Evolutionary conservation across 2,113 vertebrate genomes (phyloP), one percentile per base, ranked within the genome.

Genomic region (Mirounga angustirostris): DNA sequence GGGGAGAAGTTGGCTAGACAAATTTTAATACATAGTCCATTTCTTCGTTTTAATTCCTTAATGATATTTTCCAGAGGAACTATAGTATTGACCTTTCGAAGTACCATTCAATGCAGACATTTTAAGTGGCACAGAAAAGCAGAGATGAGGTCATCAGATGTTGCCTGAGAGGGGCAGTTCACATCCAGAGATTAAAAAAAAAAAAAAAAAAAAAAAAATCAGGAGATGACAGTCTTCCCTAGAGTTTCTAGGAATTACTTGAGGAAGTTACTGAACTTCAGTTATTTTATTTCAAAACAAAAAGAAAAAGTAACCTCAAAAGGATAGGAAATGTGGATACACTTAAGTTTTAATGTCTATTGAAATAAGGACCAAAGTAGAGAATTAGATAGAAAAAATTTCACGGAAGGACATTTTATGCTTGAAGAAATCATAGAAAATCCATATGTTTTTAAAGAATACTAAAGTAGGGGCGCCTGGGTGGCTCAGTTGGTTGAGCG

Each of bases 31-130:
- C 43, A 76, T 46, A 76, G 69, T 89, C 8, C 2, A 26, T 58
- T 95, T 94, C 40, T 89, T 59, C 30, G 50, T 95, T 87, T 96
- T 5, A 90, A 40, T 65, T 82, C 8, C 4, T 33, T 78, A 94
- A 63, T 30, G 26, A 50, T 24, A 22, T 40, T 58, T 24, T 88
- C 54, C 81, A 26, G 0, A 93, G 19, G 2, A 58, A 74, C 5
- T 43, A 15, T 2, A 10, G 2, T 80, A n/a, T 40, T 79, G 8
- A 50, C 61, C 50, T 81, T 69, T 46, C 12, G 50, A 93, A 82
- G 7, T 19, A 65, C 30, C 3, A 16, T 65, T 90, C 13, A 43
- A 28, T 71, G 22, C 36, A 73, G 18, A 33, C 7, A 43, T 67
- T 78, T 78, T 28, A 92, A 59, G 15, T 61, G 30, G 22, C 4